Evolutionary conservation across 2,113 vertebrate species (phyloP).

Genomic region (Marmota flaviventris): DNA sequence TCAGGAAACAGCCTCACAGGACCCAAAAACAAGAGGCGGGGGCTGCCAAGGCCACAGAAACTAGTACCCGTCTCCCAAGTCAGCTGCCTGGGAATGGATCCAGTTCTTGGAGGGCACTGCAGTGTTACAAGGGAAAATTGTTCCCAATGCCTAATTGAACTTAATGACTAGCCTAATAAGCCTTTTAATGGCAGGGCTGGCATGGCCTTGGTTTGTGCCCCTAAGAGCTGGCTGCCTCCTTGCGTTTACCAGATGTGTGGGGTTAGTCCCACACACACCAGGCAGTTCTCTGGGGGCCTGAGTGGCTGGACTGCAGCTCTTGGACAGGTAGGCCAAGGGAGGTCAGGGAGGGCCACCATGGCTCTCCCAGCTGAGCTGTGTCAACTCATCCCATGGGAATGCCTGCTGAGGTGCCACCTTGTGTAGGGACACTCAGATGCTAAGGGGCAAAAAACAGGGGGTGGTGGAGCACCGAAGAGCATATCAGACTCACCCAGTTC

Average conservation of each 20-base stretch:
- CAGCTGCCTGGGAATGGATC: slow-evolving; percentile 60
- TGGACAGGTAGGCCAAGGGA: background rate
- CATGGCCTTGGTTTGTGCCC: slow-evolving; percentile 57
- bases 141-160: slow-evolving; percentile 76
- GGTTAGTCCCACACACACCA: too few species aligned
- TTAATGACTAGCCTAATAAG: slow-evolving; percentile 77
- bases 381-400: background rate
- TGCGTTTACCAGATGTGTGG: background rate
- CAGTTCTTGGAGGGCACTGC: slow-evolving; percentile 75
- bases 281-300: background rate
- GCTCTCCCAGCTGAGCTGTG: background rate
- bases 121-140: slow-evolving; percentile 66
- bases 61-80: background rate
- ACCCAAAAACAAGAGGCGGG: background rate
- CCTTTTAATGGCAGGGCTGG: slow-evolving; percentile 59
- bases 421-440: background rate
- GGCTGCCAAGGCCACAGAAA: background rate
- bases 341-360: background rate
- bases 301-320: background rate
- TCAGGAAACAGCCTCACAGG: background rate
- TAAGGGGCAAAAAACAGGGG: background rate
- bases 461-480: background rate
- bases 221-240: background rate
- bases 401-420: background rate
- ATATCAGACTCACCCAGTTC: background rate